Percentiles rank a stretch among this genome's conserved stretches.
These are phyloP conservation scores for Ceratina calcarata DNA, from an alignment of 1,140 invertebrate genomes.

Conservation along the genomic window DNA sequence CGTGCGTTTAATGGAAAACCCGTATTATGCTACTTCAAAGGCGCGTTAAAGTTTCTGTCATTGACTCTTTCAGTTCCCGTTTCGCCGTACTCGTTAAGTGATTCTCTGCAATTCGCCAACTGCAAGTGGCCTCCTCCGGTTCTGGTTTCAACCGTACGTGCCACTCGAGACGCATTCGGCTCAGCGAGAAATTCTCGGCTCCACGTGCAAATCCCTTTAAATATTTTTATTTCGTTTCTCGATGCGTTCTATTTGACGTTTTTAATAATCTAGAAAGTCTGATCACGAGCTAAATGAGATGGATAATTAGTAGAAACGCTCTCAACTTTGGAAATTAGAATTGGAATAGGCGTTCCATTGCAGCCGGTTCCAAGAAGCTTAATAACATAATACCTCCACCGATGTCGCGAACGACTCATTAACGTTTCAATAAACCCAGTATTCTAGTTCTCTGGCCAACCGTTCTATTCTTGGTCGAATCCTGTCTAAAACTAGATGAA, in stretches of 20 bases:
- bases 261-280: too few species aligned
- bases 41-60: conserved; percentile 43
- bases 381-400: background rate
- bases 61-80: conserved; percentile 41
- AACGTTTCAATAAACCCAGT: conserved; percentile 16
- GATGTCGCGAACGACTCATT: background rate
- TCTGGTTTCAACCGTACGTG: background rate
- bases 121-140: conserved; percentile 5
- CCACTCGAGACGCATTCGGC: background rate
- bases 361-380: background rate
- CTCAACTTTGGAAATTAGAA: too few species aligned
- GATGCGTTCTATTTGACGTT: too few species aligned
- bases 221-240: too few species aligned
- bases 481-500: background rate
- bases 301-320: too few species aligned
- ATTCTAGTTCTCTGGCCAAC: background rate
- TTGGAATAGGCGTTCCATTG: too few species aligned
- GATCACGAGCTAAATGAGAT: too few species aligned
- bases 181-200: background rate
- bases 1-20: conserved; percentile 44
- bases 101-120: conserved; percentile 9
- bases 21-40: conserved; percentile 36
- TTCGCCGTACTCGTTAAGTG: conserved; percentile 1
- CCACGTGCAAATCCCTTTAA: too few species aligned
- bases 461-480: background rate